Conservation (phyloP, 2,888 invertebrate genomes). For the Heteromurus nitidus region DNA sequence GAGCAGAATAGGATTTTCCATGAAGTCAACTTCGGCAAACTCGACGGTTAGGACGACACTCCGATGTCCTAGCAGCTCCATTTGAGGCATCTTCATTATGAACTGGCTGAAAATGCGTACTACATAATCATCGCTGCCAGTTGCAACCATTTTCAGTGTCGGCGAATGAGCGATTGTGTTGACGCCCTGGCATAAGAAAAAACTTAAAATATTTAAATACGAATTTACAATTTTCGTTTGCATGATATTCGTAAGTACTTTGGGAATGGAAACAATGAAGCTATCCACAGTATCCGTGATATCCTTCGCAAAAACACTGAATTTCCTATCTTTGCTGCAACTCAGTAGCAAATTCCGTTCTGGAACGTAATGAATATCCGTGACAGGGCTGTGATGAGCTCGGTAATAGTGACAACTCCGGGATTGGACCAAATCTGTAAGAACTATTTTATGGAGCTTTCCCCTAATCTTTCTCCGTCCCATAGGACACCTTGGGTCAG, state of each 20-base stretch:
- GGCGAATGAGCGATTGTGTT: constrained; percentile 65
- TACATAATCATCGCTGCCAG: constrained; percentile 73
- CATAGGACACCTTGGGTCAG: constrained; percentile 53
- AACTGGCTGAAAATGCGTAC: constrained; percentile 73
- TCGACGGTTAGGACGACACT: constrained; percentile 59
- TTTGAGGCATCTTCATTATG: constrained; percentile 67
- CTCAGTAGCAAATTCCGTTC: constrained; percentile 64
- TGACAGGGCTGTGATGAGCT: constrained; percentile 65
- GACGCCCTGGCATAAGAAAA: constrained; percentile 60
- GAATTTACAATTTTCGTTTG: not conserved
- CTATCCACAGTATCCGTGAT: constrained; percentile 60
- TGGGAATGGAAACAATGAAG: constrained; percentile 64
- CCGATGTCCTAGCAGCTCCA: constrained; percentile 70
- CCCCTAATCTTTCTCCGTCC: constrained; percentile 68
- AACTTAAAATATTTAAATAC: not conserved
- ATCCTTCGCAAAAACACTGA: constrained; percentile 69
- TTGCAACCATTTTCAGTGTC: constrained; percentile 67
- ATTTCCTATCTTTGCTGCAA: constrained; percentile 68
- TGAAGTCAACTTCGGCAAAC: constrained; percentile 57
- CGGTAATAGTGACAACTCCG: constrained; percentile 59
- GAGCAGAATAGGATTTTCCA: constrained; percentile 56
- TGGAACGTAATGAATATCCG: constrained; percentile 59
- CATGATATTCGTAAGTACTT: constrained; percentile 40
- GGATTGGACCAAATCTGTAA: constrained; percentile 6
- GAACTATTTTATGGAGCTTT: constrained; percentile 53